These are phyloP conservation scores for Anagrus nilaparvatae DNA, from an alignment of 1,140 invertebrate genomes.

Conservation along the genomic window DNA sequence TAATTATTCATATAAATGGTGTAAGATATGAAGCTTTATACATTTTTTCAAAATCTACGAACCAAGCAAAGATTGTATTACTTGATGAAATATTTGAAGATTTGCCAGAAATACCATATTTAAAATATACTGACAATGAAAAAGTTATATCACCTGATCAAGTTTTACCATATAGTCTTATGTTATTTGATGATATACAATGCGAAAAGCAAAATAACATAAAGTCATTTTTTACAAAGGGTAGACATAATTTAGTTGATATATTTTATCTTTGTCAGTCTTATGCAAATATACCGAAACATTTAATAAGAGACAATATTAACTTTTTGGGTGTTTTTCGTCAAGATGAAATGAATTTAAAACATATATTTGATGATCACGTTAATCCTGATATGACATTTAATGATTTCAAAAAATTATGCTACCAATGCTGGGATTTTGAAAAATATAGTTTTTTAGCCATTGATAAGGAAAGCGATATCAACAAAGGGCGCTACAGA, in stretches of 20 bases:
- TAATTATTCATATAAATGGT: conserved; percentile 15
- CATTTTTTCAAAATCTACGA: conserved; percentile 17
- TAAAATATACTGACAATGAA: background rate
- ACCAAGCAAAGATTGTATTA: conserved; percentile 23
- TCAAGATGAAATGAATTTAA: conserved; percentile 37
- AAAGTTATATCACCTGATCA: background rate
- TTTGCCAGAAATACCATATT: background rate
- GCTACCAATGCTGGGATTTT: conserved; percentile 16
- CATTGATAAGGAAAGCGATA: conserved; percentile 9
- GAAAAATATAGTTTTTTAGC: conserved; percentile 12
- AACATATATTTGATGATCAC: conserved; percentile 36
- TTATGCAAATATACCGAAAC: conserved; percentile 34
- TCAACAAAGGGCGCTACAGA: conserved; percentile 2
- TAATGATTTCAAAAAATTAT: conserved; percentile 25
- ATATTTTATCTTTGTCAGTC: no score
- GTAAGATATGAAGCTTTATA: conserved; percentile 20
- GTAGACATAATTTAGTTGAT: conserved; percentile 28
- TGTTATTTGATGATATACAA: conserved; percentile 12
- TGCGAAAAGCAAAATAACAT: conserved; percentile 28
- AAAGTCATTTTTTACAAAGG: conserved; percentile 29
- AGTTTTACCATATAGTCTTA: background rate
- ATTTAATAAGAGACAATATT: conserved; percentile 35
- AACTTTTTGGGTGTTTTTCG: conserved; percentile 34
- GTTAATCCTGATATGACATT: conserved; percentile 31
- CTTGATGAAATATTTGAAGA: background rate